Evolutionary conservation across 2,888 invertebrate genomes (phyloP).

Genomic region (Mythimna lalbum): DNA sequence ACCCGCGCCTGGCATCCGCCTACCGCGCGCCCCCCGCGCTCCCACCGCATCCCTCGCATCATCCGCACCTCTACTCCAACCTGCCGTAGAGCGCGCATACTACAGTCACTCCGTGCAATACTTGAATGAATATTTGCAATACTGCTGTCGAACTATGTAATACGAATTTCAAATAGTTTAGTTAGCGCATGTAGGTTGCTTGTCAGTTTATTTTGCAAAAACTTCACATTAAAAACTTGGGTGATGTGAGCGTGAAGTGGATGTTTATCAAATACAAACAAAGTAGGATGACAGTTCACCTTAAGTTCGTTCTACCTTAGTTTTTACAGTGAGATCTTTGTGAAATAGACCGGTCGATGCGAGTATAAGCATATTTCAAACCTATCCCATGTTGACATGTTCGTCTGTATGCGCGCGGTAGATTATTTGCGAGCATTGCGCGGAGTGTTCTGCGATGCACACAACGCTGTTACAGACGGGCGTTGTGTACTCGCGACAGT

Average conservation of each 20-base stretch:
- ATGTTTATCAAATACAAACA: too few species aligned
- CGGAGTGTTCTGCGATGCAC: background rate
- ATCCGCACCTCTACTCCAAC: constrained; percentile 70
- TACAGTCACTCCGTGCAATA: constrained; percentile 3
- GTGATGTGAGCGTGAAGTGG: too few species aligned
- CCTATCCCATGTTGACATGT: background rate
- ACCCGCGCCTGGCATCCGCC: constrained; percentile 68
- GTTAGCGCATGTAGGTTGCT: background rate
- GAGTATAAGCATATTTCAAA: background rate
- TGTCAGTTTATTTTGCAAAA: too few species aligned
- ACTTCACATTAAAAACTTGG: too few species aligned
- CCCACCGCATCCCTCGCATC: constrained; percentile 57
- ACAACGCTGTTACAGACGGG: background rate
- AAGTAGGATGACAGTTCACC: too few species aligned
- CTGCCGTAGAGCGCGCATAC: constrained; percentile 64
- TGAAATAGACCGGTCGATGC: too few species aligned
- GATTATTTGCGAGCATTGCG: constrained; percentile 4
- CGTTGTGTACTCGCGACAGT: background rate
- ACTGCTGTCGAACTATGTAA: background rate
- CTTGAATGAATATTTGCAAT: background rate
- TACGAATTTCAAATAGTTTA: background rate
- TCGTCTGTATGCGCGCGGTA: background rate
- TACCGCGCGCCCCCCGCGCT: constrained; percentile 60
- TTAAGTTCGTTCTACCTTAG: too few species aligned
- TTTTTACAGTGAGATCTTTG: too few species aligned